These are phyloP conservation scores for Thelaira solivaga DNA, from an alignment of 2,888 invertebrate genomes.

Conservation along the genomic window DNA sequence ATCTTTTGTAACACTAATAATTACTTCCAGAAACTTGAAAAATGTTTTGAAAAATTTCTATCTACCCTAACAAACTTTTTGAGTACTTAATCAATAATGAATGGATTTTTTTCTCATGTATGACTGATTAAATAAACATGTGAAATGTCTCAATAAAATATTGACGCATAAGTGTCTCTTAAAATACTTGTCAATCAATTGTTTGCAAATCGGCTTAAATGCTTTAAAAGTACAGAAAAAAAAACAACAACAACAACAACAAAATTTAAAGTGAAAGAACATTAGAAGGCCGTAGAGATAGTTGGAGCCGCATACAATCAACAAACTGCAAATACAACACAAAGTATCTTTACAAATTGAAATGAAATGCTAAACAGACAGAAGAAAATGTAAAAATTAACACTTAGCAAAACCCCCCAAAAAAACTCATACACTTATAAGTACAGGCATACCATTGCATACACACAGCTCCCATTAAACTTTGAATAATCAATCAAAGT, in stretches of 20 bases:
- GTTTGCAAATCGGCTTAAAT: slow-evolving; percentile 61
- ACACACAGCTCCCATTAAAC: background rate
- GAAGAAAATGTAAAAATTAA: slow-evolving; percentile 47
- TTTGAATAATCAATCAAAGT: too few species aligned
- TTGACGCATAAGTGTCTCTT: slow-evolving; percentile 60
- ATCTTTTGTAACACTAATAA: too few species aligned
- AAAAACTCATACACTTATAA: background rate
- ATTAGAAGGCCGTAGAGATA: background rate
- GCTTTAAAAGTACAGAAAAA: background rate
- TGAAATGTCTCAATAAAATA: slow-evolving; percentile 58
- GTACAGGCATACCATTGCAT: background rate
- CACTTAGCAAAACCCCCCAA: slow-evolving; percentile 47
- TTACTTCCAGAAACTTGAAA: too few species aligned
- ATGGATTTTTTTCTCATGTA: slow-evolving; percentile 24
- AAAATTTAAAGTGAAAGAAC: background rate
- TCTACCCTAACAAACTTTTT: background rate
- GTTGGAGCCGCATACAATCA: background rate
- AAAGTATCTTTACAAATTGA: background rate
- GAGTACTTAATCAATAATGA: slow-evolving; percentile 47
- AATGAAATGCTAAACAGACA: slow-evolving; percentile 41
- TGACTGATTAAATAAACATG: slow-evolving; percentile 55
- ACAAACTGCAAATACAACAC: background rate
- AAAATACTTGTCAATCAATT: slow-evolving; percentile 60
- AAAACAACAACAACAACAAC: background rate
- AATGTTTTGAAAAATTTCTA: background rate